A percentile compares a stretch with the other conserved stretches of the same genome.
Evolutionary conservation across 1,140 invertebrate genomes (phyloP).

Genomic region (Trichoplusia ni): DNA sequence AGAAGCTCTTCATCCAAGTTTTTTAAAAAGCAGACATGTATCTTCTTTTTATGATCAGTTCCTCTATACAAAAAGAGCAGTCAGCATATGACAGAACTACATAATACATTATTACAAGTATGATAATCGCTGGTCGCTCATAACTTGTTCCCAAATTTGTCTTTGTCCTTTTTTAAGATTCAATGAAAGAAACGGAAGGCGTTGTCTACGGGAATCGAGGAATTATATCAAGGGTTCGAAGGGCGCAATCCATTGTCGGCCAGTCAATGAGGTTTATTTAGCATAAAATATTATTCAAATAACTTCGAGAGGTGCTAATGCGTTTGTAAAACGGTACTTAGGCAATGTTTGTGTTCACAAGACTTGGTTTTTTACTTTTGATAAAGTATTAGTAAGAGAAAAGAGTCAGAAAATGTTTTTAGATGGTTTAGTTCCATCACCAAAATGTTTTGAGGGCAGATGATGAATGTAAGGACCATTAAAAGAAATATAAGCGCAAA

Average conservation of each 20-base stretch:
- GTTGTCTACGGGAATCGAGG: slow-evolving; percentile 61
- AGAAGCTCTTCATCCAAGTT: too few species aligned
- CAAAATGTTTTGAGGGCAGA: too few species aligned
- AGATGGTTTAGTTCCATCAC: too few species aligned
- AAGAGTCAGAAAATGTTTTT: too few species aligned
- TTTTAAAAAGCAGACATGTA: too few species aligned
- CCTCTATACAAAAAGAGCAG: too few species aligned
- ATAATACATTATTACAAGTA: too few species aligned
- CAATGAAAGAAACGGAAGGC: slow-evolving; percentile 67
- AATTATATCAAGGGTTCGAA: slow-evolving; percentile 55
- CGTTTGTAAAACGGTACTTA: background rate
- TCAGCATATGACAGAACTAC: too few species aligned
- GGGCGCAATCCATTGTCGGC: slow-evolving; percentile 57
- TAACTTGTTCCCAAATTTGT: slow-evolving; percentile 26
- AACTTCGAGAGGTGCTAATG: slow-evolving; percentile 58
- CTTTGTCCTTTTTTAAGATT: slow-evolving; percentile 47
- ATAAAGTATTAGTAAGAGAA: too few species aligned
- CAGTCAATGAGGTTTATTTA: slow-evolving; percentile 65
- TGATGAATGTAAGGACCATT: too few species aligned
- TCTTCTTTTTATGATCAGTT: too few species aligned
- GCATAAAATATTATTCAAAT: slow-evolving; percentile 69
- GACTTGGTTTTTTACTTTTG: background rate
- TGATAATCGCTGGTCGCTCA: slow-evolving; percentile 5
- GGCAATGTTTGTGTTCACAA: background rate
- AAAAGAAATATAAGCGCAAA: too few species aligned